These are phyloP conservation scores for Cisticola juncidis DNA, from an alignment of 2,113 vertebrate species.

Conservation along the genomic window DNA sequence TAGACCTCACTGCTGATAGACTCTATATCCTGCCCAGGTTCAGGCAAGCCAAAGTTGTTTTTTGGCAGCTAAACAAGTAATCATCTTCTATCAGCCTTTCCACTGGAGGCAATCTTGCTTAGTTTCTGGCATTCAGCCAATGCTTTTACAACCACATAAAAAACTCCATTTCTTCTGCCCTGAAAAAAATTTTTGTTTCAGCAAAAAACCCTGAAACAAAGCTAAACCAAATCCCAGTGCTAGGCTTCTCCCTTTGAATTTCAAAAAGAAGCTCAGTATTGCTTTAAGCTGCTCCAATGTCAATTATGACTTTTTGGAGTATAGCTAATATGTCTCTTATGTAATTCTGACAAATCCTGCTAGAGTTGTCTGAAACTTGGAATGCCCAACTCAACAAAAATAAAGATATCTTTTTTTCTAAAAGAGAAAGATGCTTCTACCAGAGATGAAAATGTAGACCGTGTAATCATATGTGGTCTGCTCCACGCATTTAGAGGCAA, in stretches of 20 bases:
- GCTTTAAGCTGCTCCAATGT: background rate
- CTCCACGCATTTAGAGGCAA: background rate
- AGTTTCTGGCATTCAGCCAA: background rate
- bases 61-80: background rate
- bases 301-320: background rate
- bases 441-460: background rate
- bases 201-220: background rate
- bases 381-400: background rate
- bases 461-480: background rate
- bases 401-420: background rate
- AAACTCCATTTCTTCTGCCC: too few species aligned
- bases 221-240: background rate
- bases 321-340: rapidly evolving
- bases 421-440: background rate
- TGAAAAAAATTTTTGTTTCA: too few species aligned
- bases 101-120: background rate
- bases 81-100: background rate
- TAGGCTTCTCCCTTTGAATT: background rate
- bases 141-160: background rate
- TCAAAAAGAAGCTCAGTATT: background rate
- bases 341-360: background rate
- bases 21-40: background rate
- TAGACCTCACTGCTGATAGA: background rate
- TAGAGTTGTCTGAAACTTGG: background rate
- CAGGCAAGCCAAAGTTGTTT: background rate